Conservation (phyloP, 1,140 invertebrate species). For the Zaprionus ornatus region DNA sequence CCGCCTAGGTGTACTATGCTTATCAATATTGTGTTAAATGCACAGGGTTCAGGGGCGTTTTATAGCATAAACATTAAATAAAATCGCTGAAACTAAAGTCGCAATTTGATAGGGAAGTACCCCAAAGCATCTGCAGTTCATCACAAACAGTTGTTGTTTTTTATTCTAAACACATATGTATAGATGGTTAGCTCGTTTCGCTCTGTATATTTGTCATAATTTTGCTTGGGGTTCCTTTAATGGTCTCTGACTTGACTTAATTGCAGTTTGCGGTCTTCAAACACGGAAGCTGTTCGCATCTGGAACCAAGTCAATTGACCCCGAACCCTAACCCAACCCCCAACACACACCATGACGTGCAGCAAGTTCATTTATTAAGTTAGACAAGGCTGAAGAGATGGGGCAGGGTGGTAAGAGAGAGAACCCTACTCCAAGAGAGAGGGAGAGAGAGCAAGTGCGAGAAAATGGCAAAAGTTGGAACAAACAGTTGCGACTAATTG, state of each 20-base stretch:
- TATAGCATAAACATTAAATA: neutral
- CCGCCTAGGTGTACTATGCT: constrained; percentile 12
- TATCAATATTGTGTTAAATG: constrained; percentile 50
- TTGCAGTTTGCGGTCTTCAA: constrained; percentile 17
- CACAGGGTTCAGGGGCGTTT: constrained; percentile 47
- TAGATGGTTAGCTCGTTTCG: neutral
- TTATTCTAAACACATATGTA: no score
- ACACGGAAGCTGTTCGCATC: constrained; percentile 34
- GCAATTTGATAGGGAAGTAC: neutral
- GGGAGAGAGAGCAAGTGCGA: constrained; percentile 48
- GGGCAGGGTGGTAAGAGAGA: neutral
- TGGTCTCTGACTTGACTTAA: constrained; percentile 6
- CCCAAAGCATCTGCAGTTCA: no score
- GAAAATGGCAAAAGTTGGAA: constrained; percentile 67
- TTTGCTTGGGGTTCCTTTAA: neutral
- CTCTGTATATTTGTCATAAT: neutral
- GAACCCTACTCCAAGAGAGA: neutral
- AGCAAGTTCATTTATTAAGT: constrained; percentile 43
- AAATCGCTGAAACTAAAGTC: neutral
- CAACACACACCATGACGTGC: constrained; percentile 1
- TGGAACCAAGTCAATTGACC: constrained; percentile 39
- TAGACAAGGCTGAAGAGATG: constrained; percentile 1
- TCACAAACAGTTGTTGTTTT: no score
- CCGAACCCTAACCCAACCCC: constrained; percentile 27
- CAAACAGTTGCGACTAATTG: constrained; percentile 74